Percentiles rank a stretch among this genome's conserved stretches.
Conservation (phyloP, 1,140 invertebrate genomes). For the Lepidotrigona ventralis region DNA sequence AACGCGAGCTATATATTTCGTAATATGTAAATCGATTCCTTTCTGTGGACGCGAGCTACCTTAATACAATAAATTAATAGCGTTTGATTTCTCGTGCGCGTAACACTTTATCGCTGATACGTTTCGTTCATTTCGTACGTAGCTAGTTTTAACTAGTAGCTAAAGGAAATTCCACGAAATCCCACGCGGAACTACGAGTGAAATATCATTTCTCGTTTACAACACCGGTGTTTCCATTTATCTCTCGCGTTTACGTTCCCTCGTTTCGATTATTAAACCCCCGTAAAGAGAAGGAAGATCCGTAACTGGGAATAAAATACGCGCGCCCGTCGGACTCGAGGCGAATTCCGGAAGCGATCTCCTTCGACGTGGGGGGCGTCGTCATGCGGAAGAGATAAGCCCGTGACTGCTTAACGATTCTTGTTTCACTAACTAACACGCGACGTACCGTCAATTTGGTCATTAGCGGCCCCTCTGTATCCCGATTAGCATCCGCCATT, state of each 20-base stretch:
- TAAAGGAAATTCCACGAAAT: too few relatives aligned
- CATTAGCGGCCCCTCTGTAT: slow-evolving; percentile 15
- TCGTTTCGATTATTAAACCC: neutral
- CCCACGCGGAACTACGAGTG: neutral
- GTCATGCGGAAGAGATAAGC: slow-evolving; percentile 47
- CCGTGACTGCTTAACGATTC: slow-evolving; percentile 32
- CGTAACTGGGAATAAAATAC: neutral
- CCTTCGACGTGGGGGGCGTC: neutral
- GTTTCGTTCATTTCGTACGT: neutral
- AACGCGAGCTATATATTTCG: too few relatives aligned
- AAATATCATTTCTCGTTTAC: neutral
- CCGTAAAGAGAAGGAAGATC: neutral
- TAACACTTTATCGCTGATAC: too few relatives aligned
- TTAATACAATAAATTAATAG: neutral
- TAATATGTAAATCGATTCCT: neutral
- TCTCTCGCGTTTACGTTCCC: too few relatives aligned
- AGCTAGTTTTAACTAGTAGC: too few relatives aligned
- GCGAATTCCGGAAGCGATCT: slow-evolving; percentile 4
- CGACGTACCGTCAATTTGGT: slow-evolving; percentile 29
- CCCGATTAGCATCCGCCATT: slow-evolving; percentile 18
- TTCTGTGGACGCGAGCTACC: neutral
- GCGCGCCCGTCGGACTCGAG: neutral
- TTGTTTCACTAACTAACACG: slow-evolving; percentile 33
- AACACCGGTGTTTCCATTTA: neutral
- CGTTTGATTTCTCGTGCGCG: neutral